Evolutionary conservation across 2,888 invertebrate species (phyloP).

Genomic region (Conus canariensis): DNA sequence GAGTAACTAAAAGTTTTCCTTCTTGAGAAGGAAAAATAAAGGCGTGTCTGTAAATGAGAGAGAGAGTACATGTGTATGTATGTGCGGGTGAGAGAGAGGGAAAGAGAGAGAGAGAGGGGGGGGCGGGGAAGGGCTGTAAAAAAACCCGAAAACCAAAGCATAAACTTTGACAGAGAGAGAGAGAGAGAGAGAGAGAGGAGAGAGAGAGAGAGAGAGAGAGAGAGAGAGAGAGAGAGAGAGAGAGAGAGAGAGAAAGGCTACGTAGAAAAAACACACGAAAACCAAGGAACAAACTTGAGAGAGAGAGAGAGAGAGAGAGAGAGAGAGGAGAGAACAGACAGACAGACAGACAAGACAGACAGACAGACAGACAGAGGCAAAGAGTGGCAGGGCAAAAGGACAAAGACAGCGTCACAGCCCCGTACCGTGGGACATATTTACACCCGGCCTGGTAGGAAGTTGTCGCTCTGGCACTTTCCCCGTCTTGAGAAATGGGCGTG

Average conservation of each 20-base stretch:
- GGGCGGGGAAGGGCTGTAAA: too few species aligned
- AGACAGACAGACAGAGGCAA: not conserved
- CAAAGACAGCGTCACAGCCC: not conserved
- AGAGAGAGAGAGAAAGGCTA: not conserved
- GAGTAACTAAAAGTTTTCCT: too few species aligned
- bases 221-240: not conserved
- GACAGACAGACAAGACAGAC: not conserved
- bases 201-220: not conserved
- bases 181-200: not conserved
- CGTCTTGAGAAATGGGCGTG: not conserved
- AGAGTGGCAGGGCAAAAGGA: not conserved
- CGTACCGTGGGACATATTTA: not conserved
- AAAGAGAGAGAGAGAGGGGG: too few species aligned
- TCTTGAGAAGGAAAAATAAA: too few species aligned
- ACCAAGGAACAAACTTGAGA: not conserved
- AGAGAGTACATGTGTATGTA: too few species aligned
- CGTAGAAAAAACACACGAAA: not conserved
- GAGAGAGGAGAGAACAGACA: not conserved
- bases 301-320: not conserved
- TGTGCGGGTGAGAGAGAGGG: too few species aligned
- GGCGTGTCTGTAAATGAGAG: too few species aligned
- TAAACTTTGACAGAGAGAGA: too few species aligned
- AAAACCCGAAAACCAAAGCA: too few species aligned
- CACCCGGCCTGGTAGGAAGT: not conserved
- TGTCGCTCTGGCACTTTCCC: not conserved